phyloP scores from a whole-genome alignment of 1,140 invertebrate species.

The Akabosia matsudoensis region DNA sequence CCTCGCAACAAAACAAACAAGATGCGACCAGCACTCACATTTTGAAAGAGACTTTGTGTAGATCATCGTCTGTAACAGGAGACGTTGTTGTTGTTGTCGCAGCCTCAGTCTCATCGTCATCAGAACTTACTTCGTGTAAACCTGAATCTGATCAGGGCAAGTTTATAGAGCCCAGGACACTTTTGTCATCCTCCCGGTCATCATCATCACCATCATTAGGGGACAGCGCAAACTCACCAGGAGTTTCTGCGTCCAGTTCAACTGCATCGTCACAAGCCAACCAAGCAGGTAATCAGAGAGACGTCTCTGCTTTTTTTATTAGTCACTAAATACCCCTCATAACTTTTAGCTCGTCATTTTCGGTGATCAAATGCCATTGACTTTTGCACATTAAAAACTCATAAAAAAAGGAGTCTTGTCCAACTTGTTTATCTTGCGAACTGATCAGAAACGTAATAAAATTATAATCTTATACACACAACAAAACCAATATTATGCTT shows the following conservation, averaged over 20 bases:
- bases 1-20: not conserved
- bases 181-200: conserved; percentile 7
- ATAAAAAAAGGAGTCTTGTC: conserved; percentile 8
- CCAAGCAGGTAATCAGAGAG: conserved; percentile 18
- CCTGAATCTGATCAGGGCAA: not conserved
- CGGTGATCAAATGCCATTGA: conserved; percentile 20
- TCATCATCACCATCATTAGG: not conserved
- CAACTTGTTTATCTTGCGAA: conserved; percentile 21
- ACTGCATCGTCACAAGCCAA: not conserved
- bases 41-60: not conserved
- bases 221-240: not conserved
- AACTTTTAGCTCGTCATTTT: conserved; percentile 18
- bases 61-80: not conserved
- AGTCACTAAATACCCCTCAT: conserved; percentile 24
- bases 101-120: not conserved
- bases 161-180: not conserved
- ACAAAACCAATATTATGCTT: not conserved
- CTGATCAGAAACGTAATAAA: too few species aligned
- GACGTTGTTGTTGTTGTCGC: not conserved
- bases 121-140: not conserved
- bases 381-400: conserved; percentile 24
- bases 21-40: not conserved
- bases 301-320: too few species aligned
- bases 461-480: not conserved
- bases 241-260: not conserved